Conservation (phyloP, 2,797 vertebrate species). For the Jordanella pulchra region DNA sequence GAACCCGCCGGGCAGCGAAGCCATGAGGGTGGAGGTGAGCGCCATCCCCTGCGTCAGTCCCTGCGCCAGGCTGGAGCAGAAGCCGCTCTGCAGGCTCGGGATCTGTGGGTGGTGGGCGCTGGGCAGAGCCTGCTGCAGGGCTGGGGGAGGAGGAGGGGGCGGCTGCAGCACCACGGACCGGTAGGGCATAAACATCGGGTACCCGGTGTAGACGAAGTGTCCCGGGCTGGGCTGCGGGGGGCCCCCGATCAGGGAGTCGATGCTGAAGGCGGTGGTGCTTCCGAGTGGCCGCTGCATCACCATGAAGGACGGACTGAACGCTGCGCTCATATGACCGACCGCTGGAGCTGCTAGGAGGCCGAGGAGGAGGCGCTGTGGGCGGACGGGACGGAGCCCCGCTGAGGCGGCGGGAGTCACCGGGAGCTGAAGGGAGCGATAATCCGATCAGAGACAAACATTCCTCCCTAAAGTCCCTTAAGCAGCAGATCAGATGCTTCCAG, state of each 20-base stretch:
- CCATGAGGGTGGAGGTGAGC: constrained; percentile 94
- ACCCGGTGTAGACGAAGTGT: constrained; percentile 93
- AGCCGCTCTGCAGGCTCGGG: constrained; percentile 86
- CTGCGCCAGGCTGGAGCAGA: constrained; percentile 93
- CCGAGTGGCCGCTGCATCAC: constrained; percentile 98
- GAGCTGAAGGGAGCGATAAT: constrained; percentile 40
- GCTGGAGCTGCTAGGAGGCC: constrained; percentile 31
- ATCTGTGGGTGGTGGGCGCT: constrained; percentile 83
- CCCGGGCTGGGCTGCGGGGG: constrained; percentile 90
- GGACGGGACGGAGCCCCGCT: constrained; percentile 21
- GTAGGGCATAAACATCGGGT: constrained; percentile 98
- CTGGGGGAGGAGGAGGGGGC: constrained; percentile 87
- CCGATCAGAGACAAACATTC: constrained; percentile 36
- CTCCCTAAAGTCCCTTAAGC: constrained; percentile 38
- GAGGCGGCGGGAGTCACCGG: constrained; percentile 29
- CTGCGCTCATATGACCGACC: constrained; percentile 86
- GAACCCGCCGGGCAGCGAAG: constrained; percentile 90
- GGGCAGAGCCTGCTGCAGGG: constrained; percentile 82
- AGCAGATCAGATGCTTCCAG: neutral
- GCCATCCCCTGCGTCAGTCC: constrained; percentile 92
- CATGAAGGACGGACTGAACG: constrained; percentile 88
- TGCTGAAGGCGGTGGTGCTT: constrained; percentile 95
- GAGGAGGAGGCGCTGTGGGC: constrained; percentile 20
- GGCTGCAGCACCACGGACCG: constrained; percentile 92
- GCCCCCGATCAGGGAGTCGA: constrained; percentile 94